A percentile compares a stretch with the other conserved stretches of the same genome.
Conservation (phyloP, 2,797 vertebrate genomes). For the Danio aesculapii region DNA sequence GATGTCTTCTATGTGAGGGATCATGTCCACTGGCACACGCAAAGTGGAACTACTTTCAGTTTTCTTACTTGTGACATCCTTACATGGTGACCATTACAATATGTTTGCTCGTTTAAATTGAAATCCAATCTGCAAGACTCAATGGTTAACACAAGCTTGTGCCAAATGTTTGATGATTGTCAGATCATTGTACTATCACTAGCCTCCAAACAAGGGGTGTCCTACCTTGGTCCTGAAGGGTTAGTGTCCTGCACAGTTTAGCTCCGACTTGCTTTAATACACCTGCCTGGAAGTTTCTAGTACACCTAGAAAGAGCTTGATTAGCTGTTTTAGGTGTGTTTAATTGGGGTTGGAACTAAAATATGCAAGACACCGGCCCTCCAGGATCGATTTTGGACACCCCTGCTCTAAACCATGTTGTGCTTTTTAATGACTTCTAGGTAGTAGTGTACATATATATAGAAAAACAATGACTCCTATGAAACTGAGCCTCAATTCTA, state of each 20-base stretch:
- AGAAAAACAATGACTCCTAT: constrained; percentile 3
- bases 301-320: no score
- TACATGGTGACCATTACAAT: constrained; percentile 24
- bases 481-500: background rate
- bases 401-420: constrained; percentile 16
- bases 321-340: no score
- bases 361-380: no score
- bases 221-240: no score
- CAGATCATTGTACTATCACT: constrained; percentile 30
- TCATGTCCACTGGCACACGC: background rate
- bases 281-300: no score
- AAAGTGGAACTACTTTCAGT: constrained; percentile 1
- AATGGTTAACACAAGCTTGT: constrained; percentile 23
- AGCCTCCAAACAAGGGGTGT: background rate
- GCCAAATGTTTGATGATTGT: constrained; percentile 48
- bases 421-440: constrained; percentile 35
- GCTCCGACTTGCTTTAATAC: no score
- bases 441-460: background rate
- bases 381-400: no score
- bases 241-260: no score
- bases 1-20: constrained; percentile 14
- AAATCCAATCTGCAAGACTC: constrained; percentile 11
- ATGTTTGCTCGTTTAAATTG: constrained; percentile 29
- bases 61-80: constrained; percentile 4
- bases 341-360: no score